Evolutionary conservation across 2,888 invertebrate genomes (phyloP), one percentile per base, ranked within the genome.

Genomic region (Anaspis maculata): DNA sequence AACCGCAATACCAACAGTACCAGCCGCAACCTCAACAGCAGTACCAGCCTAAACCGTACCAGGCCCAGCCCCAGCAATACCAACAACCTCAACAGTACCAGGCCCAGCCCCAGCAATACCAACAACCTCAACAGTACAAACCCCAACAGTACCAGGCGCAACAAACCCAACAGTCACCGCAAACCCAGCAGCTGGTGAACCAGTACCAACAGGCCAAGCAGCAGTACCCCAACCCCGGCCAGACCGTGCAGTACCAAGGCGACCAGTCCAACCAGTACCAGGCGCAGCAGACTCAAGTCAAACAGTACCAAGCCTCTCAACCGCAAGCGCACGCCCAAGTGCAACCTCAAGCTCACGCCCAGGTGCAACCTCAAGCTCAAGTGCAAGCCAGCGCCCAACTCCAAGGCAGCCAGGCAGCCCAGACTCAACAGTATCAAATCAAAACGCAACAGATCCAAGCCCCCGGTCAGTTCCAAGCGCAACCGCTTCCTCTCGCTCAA

Each of bases 211-310:
- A 42, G 12, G 34, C 31, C 13, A 38, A 34, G 26, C 30, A 34
- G 6, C 37, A 37, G n/a, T 37, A 38, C 23, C 41, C 44, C 12
- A 40, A 44, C 31, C 38, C 40, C 15, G 42, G 42, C n/a, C 46
- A 44, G 32, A 22, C 39, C 15, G 25, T 40, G 3, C 44, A 39
- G 26, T 36, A 40, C 25, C 37, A 39, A 30, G 39, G 39, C 13
- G 32, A 34, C 10, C 45, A 47, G 27, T 7, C 21, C 3, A 25
- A 22, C 1, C 40, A 36, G 14, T 30, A 37, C 13, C 31, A 39
- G 32, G 35, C 31, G 3, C 39, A 44, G 13, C 19, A 33, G 10
- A 35, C 25, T 9, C 40, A 40, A 21, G 36, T 33, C 1, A 33
- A 28, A 10, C 25, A 24, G 25, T 30, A 34, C 22, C 37, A 38